Evolutionary conservation across 2,797 vertebrate genomes (phyloP).

Genomic region (Hippoglossus hippoglossus): DNA sequence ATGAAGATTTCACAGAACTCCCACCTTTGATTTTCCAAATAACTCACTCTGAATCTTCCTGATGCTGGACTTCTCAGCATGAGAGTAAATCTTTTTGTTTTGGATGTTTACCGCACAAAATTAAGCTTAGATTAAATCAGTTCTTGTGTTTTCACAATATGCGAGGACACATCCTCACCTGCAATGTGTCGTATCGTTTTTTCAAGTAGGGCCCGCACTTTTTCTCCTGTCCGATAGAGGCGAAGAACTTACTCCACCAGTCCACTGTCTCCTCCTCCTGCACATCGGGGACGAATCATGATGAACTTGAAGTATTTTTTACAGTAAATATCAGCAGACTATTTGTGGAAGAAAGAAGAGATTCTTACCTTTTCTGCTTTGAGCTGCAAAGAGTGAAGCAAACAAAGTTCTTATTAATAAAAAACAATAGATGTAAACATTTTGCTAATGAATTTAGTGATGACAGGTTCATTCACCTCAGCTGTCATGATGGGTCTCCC

Average conservation of each 20-base stretch:
- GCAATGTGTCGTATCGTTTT: conserved; percentile 94
- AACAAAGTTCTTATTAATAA: conserved; percentile 19
- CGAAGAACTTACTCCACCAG: conserved; percentile 99
- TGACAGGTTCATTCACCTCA: conserved; percentile 83
- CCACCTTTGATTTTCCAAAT: neutral
- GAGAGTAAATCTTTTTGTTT: neutral
- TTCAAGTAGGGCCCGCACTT: conserved; percentile 95
- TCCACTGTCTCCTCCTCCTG: conserved; percentile 96
- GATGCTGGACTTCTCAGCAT: neutral
- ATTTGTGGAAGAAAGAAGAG: conserved; percentile 1
- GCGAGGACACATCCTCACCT: conserved; percentile 81
- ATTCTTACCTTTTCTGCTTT: conserved; percentile 75
- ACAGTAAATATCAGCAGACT: neutral
- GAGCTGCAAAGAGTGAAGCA: conserved; percentile 53
- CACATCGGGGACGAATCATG: conserved; percentile 8
- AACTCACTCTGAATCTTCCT: neutral
- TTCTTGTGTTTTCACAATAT: neutral
- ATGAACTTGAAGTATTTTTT: conserved; percentile 7
- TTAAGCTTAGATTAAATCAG: conserved; percentile 3
- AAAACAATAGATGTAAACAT: neutral
- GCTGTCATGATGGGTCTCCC: conserved; percentile 86
- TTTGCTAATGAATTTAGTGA: neutral
- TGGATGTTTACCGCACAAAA: neutral
- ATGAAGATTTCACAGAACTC: neutral
- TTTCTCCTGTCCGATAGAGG: conserved; percentile 90